A percentile compares a stretch with the other conserved stretches of the same genome.
phyloP scores from a whole-genome alignment of 2,113 vertebrate species.

The Myiopsitta monachus region DNA sequence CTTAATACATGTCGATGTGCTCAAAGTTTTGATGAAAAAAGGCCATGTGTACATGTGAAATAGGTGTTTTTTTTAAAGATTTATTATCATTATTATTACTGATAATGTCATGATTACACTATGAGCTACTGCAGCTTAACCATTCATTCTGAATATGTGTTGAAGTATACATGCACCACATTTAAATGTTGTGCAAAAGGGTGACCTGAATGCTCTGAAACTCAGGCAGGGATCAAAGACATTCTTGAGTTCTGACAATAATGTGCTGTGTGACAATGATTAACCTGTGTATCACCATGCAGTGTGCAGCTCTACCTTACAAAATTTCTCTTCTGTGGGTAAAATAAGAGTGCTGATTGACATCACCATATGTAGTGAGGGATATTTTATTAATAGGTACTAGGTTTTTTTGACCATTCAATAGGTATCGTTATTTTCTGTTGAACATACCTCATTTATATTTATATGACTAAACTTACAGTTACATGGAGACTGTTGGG shows the following conservation, averaged over 20 bases:
- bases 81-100: not conserved
- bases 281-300: not conserved
- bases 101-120: not conserved
- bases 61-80: not conserved
- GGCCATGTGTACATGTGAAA: not conserved
- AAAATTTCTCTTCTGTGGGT: not conserved
- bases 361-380: not conserved
- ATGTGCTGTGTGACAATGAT: not conserved
- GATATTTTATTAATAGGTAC: constrained; percentile 29
- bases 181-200: not conserved
- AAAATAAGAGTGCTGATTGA: constrained; percentile 10
- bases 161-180: not conserved
- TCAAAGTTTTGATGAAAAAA: not conserved
- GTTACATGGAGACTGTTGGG: not conserved
- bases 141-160: not conserved
- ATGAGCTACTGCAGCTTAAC: not conserved
- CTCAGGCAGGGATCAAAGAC: constrained; percentile 23
- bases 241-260: constrained; percentile 26
- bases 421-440: not conserved
- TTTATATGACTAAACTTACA: constrained; percentile 24
- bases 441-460: constrained; percentile 19
- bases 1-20: not conserved
- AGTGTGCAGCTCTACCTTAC: not conserved
- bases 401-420: constrained; percentile 5
- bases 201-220: not conserved